Percentiles rank a stretch among this genome's conserved stretches.
phyloP scores from a whole-genome alignment of 2,888 invertebrate genomes.

The Stegophylla sp. region DNA sequence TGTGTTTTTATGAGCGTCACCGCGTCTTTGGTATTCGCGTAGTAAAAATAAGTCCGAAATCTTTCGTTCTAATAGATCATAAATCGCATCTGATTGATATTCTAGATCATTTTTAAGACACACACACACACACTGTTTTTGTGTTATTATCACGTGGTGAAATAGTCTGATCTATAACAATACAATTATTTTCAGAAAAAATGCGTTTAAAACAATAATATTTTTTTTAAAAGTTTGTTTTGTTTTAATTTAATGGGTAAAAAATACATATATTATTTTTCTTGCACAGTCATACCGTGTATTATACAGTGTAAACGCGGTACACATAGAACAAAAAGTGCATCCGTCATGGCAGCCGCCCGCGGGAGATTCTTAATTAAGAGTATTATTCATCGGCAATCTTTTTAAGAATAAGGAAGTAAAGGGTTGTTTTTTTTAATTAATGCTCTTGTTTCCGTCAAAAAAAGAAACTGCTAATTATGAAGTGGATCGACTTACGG shows the following conservation, averaged over 20 bases:
- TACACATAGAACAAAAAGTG: neutral
- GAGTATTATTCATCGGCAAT: constrained; percentile 35
- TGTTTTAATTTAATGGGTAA: constrained; percentile 12
- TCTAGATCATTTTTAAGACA: too few relatives aligned
- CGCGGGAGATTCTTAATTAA: constrained; percentile 22
- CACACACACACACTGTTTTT: too few relatives aligned
- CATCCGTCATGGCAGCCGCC: neutral
- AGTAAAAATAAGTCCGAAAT: too few relatives aligned
- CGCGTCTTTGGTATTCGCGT: too few relatives aligned
- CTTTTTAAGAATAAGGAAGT: constrained; percentile 28
- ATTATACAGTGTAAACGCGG: neutral
- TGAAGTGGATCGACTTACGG: constrained; percentile 39
- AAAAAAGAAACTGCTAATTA: constrained; percentile 45
- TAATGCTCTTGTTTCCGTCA: constrained; percentile 25
- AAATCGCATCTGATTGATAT: too few relatives aligned
- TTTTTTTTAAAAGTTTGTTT: constrained; percentile 26
- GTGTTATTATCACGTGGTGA: too few relatives aligned
- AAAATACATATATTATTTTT: constrained; percentile 5
- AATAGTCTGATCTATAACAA: too few relatives aligned
- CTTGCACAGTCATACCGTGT: neutral
- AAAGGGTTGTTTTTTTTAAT: constrained; percentile 49
- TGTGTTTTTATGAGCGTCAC: too few relatives aligned
- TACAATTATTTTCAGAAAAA: too few relatives aligned
- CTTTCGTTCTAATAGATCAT: too few relatives aligned
- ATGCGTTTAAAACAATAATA: too few relatives aligned